Conservation (phyloP, 2,113 vertebrate genomes). For the Microtus ochrogaster region DNA sequence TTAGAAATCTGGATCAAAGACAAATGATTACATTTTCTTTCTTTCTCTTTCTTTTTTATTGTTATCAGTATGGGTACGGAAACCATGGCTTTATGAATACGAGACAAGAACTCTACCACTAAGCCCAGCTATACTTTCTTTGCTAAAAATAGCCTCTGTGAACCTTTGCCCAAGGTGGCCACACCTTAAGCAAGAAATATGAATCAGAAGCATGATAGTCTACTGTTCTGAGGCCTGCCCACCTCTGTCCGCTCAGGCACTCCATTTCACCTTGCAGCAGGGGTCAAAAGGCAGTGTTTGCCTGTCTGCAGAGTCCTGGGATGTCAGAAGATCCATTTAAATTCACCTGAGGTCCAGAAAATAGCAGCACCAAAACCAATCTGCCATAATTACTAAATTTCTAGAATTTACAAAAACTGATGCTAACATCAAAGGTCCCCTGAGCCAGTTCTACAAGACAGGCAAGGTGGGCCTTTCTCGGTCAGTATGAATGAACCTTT, state of each 20-base stretch:
- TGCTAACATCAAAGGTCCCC: neutral
- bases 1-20: constrained; percentile 68
- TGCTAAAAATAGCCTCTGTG: neutral
- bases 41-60: neutral
- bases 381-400: neutral
- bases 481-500: neutral
- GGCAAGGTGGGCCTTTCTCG: neutral
- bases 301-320: neutral
- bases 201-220: too few species aligned
- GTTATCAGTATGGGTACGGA: neutral
- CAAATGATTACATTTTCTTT: neutral
- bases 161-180: neutral
- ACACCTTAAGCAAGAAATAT: neutral
- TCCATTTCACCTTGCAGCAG: neutral
- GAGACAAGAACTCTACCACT: neutral
- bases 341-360: neutral
- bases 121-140: neutral
- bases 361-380: neutral
- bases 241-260: neutral
- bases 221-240: neutral
- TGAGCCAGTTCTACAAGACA: neutral
- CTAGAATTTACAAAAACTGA: neutral
- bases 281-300: neutral
- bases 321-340: neutral
- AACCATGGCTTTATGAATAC: neutral